Conservation (phyloP, 2,888 invertebrate species). For the Yponomeuta cagnagella region DNA sequence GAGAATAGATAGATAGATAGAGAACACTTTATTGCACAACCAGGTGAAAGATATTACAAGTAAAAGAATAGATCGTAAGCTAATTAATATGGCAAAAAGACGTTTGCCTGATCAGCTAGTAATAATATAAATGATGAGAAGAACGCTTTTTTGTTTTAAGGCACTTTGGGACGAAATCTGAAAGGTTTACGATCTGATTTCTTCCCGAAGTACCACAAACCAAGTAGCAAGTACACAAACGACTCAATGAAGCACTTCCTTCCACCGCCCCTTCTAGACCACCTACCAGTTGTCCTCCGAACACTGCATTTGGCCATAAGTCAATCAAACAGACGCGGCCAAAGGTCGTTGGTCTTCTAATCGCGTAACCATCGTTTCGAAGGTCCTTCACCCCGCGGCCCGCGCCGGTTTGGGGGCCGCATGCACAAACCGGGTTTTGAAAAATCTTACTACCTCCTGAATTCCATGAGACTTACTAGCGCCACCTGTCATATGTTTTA, state of each 20-base stretch:
- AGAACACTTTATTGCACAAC: no score
- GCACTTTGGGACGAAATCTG: no score
- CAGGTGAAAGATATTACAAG: no score
- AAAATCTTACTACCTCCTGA: background rate
- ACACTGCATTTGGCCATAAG: constrained; percentile 28
- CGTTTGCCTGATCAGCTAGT: no score
- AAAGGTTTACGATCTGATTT: no score
- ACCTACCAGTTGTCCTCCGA: constrained; percentile 10
- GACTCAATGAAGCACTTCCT: background rate
- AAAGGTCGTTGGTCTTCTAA: constrained; percentile 54
- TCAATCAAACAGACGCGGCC: constrained; percentile 32
- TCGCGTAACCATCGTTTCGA: constrained; percentile 39
- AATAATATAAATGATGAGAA: no score
- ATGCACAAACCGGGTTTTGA: background rate
- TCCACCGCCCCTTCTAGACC: background rate
- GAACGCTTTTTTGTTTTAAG: no score
- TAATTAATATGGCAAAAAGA: no score
- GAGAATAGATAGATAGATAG: no score
- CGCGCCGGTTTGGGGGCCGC: background rate
- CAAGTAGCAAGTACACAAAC: background rate
- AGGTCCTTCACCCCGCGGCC: background rate
- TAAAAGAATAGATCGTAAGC: no score
- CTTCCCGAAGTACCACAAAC: background rate
- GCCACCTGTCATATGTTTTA: no score
- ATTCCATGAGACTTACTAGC: no score